Conservation (phyloP, 2,113 vertebrate genomes). For the zebrafish (Danio rerio) region GRCz12tu NC_133182.1:76085501-76086000, state of each 20-base stretch:
- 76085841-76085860: slow-evolving; percentile 75
- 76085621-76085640: no score
- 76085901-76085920: slow-evolving; percentile 8
- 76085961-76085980: slow-evolving; percentile 2
- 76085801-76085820: slow-evolving; percentile 64
- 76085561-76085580: no score
- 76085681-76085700: no score
- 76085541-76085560: no score
- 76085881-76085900: slow-evolving; percentile 40
- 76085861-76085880: slow-evolving; percentile 72
- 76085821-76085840: slow-evolving; percentile 74
- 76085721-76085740: background rate
- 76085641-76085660: no score
- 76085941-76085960: background rate
- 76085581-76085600: no score
- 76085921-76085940: slow-evolving; percentile 6
- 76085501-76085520: no score
- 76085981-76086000: slow-evolving; percentile 6
- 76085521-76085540: no score
- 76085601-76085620: no score
- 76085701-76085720: background rate
- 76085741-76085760: background rate
- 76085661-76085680: no score
- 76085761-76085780: background rate
- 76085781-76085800: slow-evolving; percentile 68